Percentiles rank a stretch among this genome's conserved stretches.
Conservation (phyloP, 2,113 vertebrate species). For the Climacteris rufus region DNA sequence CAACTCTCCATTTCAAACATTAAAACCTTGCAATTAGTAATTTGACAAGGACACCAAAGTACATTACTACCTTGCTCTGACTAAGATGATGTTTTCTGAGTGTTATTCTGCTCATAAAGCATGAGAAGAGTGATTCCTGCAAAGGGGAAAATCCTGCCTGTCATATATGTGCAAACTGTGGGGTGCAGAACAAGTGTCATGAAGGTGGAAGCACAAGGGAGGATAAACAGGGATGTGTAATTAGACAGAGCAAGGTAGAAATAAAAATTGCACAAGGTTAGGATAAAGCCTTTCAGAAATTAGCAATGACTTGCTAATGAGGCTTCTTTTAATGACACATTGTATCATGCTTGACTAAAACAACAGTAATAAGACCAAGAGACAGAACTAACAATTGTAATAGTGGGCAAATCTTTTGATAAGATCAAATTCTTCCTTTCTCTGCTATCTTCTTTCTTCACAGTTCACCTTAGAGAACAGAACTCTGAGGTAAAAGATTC, state of each 20-base stretch:
- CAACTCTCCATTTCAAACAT: constrained; percentile 22
- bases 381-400: neutral
- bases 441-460: neutral
- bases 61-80: neutral
- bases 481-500: neutral
- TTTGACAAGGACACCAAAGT: constrained; percentile 28
- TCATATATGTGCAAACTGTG: neutral
- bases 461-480: neutral
- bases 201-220: neutral
- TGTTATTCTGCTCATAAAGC: neutral
- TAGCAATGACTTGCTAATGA: neutral
- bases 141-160: neutral
- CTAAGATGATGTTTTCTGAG: neutral
- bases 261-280: neutral
- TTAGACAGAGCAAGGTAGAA: neutral
- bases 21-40: constrained; percentile 27
- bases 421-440: neutral
- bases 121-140: neutral
- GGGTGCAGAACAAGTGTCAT: neutral
- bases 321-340: neutral
- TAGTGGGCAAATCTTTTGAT: neutral
- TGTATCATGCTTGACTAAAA: neutral
- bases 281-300: neutral
- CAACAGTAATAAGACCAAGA: neutral
- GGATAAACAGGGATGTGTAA: neutral